These are phyloP conservation scores for Lordiphosa clarofinis DNA, from an alignment of 1,140 invertebrate genomes.

Conservation along the genomic window DNA sequence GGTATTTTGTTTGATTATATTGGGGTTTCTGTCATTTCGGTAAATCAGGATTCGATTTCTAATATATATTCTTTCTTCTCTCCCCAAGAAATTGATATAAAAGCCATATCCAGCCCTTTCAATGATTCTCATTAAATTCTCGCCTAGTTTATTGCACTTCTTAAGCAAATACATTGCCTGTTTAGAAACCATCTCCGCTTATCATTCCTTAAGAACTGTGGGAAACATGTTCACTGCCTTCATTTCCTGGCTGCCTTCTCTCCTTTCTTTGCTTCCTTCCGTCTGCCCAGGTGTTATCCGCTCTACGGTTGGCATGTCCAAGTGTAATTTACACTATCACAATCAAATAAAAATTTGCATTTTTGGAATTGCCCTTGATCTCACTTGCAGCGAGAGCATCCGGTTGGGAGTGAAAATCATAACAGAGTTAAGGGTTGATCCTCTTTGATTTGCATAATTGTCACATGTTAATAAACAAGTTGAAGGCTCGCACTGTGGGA, in stretches of 20 bases:
- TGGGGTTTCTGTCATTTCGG: too few species aligned
- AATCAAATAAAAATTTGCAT: slow-evolving; percentile 49
- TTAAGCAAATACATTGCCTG: too few species aligned
- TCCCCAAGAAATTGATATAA: too few species aligned
- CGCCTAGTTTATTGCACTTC: too few species aligned
- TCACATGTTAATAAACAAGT: slow-evolving; percentile 71
- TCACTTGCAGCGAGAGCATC: slow-evolving; percentile 26
- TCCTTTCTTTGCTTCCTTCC: slow-evolving; percentile 22
- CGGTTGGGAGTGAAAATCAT: slow-evolving; percentile 42
- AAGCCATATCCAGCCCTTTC: too few species aligned
- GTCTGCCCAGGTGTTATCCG: slow-evolving; percentile 60
- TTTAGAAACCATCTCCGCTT: neutral
- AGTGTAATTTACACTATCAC: slow-evolving; percentile 51
- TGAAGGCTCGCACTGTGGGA: slow-evolving; percentile 34
- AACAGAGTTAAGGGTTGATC: slow-evolving; percentile 19
- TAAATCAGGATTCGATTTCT: too few species aligned
- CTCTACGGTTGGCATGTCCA: slow-evolving; percentile 33
- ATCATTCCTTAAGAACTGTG: slow-evolving; percentile 42
- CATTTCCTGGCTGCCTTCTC: slow-evolving; percentile 10
- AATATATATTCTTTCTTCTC: too few species aligned
- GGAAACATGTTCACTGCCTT: slow-evolving; percentile 32
- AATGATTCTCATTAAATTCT: too few species aligned
- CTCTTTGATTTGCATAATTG: slow-evolving; percentile 61
- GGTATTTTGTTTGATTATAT: too few species aligned
- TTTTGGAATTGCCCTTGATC: slow-evolving; percentile 36